Conservation (phyloP, 2,113 vertebrate genomes). For the Lichenostomus cassidix region DNA sequence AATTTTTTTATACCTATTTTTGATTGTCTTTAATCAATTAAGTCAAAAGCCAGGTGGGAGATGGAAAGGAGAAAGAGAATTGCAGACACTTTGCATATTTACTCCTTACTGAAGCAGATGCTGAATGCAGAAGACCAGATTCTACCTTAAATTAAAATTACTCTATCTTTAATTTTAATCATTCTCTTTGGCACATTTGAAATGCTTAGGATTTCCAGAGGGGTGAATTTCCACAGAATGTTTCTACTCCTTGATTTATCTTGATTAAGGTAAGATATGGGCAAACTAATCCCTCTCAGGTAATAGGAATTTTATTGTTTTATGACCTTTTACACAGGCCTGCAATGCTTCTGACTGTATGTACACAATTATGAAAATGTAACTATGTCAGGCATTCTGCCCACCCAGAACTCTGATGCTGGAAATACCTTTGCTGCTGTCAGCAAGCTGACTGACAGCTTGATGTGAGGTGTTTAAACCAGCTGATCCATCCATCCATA, state of each 20-base stretch:
- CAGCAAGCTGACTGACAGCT: neutral
- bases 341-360: neutral
- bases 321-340: neutral
- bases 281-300: neutral
- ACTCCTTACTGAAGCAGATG: neutral
- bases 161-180: neutral
- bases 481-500: neutral
- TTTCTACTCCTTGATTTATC: neutral
- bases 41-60: neutral
- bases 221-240: neutral
- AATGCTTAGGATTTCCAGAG: neutral
- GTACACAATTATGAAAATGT: neutral
- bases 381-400: neutral
- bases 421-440: neutral
- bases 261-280: neutral
- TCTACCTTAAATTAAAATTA: neutral
- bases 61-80: neutral
- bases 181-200: neutral
- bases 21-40: slow-evolving; percentile 10
- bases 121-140: neutral
- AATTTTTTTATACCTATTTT: neutral
- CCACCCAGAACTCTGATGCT: neutral
- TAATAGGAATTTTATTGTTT: neutral
- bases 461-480: neutral
- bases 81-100: neutral